A percentile compares a stretch with the other conserved stretches of the same genome.
phyloP scores from a whole-genome alignment of 2,797 vertebrate species.

The Scolopax rusticola region DNA sequence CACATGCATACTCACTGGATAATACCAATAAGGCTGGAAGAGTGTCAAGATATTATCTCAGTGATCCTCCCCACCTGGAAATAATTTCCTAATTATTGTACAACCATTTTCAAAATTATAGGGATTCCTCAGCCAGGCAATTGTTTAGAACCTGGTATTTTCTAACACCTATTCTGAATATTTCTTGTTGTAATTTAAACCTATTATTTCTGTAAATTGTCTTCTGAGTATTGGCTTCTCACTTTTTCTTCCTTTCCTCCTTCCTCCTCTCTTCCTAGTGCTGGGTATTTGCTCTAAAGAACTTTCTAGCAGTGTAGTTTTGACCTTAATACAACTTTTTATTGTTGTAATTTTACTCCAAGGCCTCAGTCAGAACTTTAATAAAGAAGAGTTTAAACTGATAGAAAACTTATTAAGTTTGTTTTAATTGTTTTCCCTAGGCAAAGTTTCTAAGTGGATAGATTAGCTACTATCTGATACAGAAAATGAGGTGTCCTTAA shows the following conservation, averaged over 20 bases:
- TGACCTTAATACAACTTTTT: background rate
- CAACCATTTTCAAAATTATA: background rate
- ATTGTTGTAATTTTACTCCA: background rate
- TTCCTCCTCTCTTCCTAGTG: background rate
- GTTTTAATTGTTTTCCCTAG: constrained; percentile 13
- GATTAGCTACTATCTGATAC: background rate
- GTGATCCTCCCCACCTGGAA: background rate
- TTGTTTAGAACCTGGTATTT: background rate
- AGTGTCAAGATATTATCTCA: background rate
- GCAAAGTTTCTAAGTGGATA: background rate
- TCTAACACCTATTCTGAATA: background rate
- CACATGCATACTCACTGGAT: background rate
- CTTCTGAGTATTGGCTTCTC: background rate
- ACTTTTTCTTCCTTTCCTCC: background rate
- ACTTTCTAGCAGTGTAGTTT: background rate
- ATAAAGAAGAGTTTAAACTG: background rate
- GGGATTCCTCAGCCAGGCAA: background rate
- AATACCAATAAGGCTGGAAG: background rate
- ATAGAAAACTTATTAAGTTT: background rate
- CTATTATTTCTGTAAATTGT: background rate
- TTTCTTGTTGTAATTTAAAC: background rate
- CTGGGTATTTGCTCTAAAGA: background rate
- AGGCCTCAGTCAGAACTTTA: background rate
- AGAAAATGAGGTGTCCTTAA: background rate
- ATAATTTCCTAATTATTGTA: background rate